A percentile compares a stretch with the other conserved stretches of the same genome.
phyloP scores from a whole-genome alignment of 2,888 invertebrate genomes.

The Apotomis betuletana region DNA sequence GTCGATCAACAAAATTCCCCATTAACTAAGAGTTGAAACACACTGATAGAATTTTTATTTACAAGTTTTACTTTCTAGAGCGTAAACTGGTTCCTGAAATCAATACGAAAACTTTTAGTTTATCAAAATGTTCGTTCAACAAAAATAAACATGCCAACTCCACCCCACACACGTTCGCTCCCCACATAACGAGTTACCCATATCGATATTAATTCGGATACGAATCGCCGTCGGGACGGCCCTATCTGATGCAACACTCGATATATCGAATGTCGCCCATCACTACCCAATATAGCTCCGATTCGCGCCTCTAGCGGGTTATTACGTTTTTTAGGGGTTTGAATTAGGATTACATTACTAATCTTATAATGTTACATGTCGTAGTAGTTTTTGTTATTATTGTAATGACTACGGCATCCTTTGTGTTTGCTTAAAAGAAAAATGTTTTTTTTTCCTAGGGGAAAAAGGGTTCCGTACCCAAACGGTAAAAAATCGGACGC shows the following conservation, averaged over 20 bases:
- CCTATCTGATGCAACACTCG: slow-evolving; percentile 45
- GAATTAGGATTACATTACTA: slow-evolving; percentile 25
- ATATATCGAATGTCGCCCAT: slow-evolving; percentile 55
- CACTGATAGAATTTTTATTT: too few species aligned
- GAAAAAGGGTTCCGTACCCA: too few species aligned
- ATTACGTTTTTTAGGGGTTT: slow-evolving; percentile 32
- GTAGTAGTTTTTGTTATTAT: background rate
- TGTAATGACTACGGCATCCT: background rate
- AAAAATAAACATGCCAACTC: slow-evolving; percentile 6
- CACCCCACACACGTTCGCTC: slow-evolving; percentile 37
- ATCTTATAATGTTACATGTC: background rate
- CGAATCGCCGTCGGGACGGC: slow-evolving; percentile 68
- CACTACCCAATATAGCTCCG: slow-evolving; percentile 50
- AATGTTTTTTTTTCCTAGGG: too few species aligned
- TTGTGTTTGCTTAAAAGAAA: too few species aligned
- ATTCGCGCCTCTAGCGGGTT: slow-evolving; percentile 62
- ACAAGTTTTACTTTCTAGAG: too few species aligned
- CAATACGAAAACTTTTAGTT: too few species aligned
- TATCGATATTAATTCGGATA: slow-evolving; percentile 80
- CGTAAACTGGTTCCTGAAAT: too few species aligned
- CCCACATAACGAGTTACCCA: slow-evolving; percentile 70
- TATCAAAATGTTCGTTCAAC: background rate
- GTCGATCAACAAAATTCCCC: too few species aligned
- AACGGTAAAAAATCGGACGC: too few species aligned
- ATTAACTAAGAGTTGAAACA: too few species aligned